phyloP scores from a whole-genome alignment of 2,888 invertebrate species.

The Anarsia innoxiella region DNA sequence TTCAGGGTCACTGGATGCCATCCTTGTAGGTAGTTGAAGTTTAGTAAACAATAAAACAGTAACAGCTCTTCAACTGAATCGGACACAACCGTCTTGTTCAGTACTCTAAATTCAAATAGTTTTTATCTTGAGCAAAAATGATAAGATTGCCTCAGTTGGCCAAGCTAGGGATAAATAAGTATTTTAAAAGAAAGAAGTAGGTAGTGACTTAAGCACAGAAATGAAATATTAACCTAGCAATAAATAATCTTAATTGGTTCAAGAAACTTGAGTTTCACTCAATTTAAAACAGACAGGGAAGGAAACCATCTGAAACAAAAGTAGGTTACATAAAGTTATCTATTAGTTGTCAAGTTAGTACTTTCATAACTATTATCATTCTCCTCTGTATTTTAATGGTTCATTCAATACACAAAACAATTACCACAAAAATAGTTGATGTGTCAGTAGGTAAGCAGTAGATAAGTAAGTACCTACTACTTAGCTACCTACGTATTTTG shows the following conservation, averaged over 20 bases:
- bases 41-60: not conserved
- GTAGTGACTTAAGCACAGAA: too few relatives aligned
- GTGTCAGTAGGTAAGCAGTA: too few relatives aligned
- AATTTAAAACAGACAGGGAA: slow-evolving; percentile 43
- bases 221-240: slow-evolving; percentile 18
- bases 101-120: slow-evolving; percentile 36
- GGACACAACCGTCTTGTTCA: slow-evolving; percentile 24
- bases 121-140: slow-evolving; percentile 66
- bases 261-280: slow-evolving; percentile 59
- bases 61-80: not conserved
- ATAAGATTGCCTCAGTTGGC: slow-evolving; percentile 55
- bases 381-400: too few relatives aligned
- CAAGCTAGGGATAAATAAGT: slow-evolving; percentile 34
- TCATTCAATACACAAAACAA: too few relatives aligned
- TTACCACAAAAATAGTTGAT: too few relatives aligned
- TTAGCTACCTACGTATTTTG: too few relatives aligned
- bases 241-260: too few relatives aligned
- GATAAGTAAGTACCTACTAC: too few relatives aligned
- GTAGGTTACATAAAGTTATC: too few relatives aligned
- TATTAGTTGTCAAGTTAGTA: too few relatives aligned
- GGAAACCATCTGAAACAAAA: slow-evolving; percentile 59
- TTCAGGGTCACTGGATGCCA: slow-evolving; percentile 75
- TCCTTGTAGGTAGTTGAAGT: too few relatives aligned
- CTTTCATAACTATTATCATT: too few relatives aligned
- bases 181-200: slow-evolving; percentile 20